Base-by-base conservation (phyloP, 1,140 invertebrate species). In the Macrocentrus cingulum region DNA sequence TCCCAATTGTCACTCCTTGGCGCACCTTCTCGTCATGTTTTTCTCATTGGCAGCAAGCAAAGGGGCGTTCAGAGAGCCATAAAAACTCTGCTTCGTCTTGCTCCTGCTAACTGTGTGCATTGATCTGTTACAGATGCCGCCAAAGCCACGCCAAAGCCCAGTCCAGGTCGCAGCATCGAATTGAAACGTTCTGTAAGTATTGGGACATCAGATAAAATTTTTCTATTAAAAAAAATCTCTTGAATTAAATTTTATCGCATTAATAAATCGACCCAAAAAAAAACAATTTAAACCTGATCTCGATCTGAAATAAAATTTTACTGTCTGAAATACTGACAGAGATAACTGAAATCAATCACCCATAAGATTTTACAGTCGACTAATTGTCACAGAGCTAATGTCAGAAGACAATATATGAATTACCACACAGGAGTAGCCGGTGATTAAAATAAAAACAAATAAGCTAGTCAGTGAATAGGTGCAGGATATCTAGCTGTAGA, bases 91-190 rank as follows among this genome's bases (percentile, higher is more conserved):
- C 22, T 15, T 6, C 9, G 4, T 46, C 2, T 44, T 11, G 25
- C 29, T 49, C 13, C 45, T 45, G 45, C 49, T 25, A 49, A 34
- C 45, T 25, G 46, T 51, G 42, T 34, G 22, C 56, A 62, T 63
- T 67, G 60, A 70, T 72, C 45, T 70, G 62, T 74, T 77, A 16
- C 75, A 79, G 76, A 79, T 79, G 75, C 63, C 69, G 55, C 64
- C 62, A 48, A 66, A 63, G 69, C 60, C 52, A 62, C 54, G 41
- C 53, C 59, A 62, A 51, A 69, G 66, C 37, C 51, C 54, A 50
- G 44, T 56, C 67, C 53, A 65, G 59, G 49, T 56, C 39, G 36
- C 59, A 58, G 63, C 65, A 64, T 76, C 68, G 72, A 71, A 64
- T 42, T 64, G 65, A 73, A 66, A 64, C 34, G 32, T 15, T 22